phyloP scores from a whole-genome alignment of 2,113 vertebrate genomes.

The Rhynchomys soricoides region DNA sequence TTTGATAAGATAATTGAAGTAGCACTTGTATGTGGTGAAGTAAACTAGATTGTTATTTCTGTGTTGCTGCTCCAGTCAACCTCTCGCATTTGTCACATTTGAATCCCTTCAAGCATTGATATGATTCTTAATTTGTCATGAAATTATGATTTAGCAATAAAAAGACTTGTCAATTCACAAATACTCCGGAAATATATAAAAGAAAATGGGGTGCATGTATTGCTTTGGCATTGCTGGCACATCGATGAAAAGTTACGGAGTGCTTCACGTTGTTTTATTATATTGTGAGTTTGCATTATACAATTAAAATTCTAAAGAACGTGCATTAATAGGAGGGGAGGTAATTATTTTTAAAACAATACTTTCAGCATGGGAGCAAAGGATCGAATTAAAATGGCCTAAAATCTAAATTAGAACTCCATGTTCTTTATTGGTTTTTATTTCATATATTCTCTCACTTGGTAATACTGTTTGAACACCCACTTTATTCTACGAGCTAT shows the following conservation, averaged over 20 bases:
- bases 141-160: not conserved
- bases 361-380: not conserved
- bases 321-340: not conserved
- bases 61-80: not conserved
- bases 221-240: not conserved
- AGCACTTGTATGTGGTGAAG: not conserved
- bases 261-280: not conserved
- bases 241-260: not conserved
- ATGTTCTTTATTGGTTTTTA: not conserved
- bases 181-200: not conserved
- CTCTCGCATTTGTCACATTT: not conserved
- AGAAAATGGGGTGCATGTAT: not conserved
- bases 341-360: not conserved
- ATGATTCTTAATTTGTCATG: not conserved
- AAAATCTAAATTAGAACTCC: not conserved
- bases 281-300: not conserved
- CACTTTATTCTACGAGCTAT: not conserved
- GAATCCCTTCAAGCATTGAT: not conserved
- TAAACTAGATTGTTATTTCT: not conserved
- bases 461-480: not conserved
- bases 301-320: not conserved
- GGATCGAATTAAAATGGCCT: not conserved
- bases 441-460: not conserved
- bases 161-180: not conserved
- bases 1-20: not conserved